Conservation (phyloP, 2,113 vertebrate species). For the Cyanocitta stelleri region DNA sequence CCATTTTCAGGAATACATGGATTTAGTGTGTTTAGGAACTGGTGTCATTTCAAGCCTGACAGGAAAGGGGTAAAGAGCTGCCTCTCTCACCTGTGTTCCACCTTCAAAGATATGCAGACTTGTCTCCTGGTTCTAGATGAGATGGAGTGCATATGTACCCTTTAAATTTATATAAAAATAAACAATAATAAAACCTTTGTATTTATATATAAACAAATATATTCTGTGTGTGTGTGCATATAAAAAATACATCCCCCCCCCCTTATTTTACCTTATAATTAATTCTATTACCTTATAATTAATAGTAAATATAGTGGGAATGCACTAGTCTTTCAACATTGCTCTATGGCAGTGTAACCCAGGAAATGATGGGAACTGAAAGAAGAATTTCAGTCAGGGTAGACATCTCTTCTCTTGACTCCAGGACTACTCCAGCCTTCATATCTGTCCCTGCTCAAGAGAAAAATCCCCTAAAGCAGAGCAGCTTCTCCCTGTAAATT, state of each 20-base stretch:
- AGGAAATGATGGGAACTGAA: not conserved
- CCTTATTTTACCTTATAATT: not conserved
- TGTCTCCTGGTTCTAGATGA: not conserved
- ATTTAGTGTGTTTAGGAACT: not conserved
- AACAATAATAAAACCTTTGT: not conserved
- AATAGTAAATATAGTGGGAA: not conserved
- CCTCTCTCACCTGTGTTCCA: not conserved
- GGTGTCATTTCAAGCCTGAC: not conserved
- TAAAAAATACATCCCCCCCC: not conserved
- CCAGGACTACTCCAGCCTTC: not conserved
- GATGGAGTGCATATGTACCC: not conserved
- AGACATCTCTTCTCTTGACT: not conserved
- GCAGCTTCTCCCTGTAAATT: not conserved
- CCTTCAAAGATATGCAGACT: not conserved
- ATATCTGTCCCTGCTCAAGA: not conserved
- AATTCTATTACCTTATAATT: not conserved
- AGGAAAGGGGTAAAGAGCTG: not conserved
- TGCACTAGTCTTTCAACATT: not conserved
- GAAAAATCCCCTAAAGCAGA: not conserved
- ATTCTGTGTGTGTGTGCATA: accelerated
- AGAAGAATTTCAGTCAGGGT: not conserved
- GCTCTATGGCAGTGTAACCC: not conserved
- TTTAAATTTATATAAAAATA: not conserved
- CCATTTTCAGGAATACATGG: not conserved
- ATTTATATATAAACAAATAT: not conserved